Base-by-base conservation (phyloP, 2,797 vertebrate species). In the Natrix natrix region DNA sequence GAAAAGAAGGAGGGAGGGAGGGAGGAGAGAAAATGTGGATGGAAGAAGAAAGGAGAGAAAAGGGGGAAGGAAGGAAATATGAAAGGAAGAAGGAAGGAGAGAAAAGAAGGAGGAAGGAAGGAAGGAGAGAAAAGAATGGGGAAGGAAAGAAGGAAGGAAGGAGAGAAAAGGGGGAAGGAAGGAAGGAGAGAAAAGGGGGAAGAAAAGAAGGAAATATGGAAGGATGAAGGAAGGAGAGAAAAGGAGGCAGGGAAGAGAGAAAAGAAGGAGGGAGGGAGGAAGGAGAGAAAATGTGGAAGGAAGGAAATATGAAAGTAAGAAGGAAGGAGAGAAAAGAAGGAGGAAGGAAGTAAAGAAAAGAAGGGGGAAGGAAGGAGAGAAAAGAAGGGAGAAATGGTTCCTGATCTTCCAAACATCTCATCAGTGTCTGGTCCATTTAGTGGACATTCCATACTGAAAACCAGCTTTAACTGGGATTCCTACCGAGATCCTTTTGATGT, bases 261-360 rank as follows among this genome's bases (percentile, higher is more conserved):
- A 26, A 52, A 2, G 24, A 1, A 52, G 43, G 26, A 24, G 22
- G 37, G 12, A 26, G 4, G 13, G 28, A 66, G 26, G 1, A n/a
- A 14, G 12, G 28, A 11, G 6, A n/a, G 5, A 12, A 0, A 14
- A 1, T 4, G 1, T 16, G 11, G 48, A 26, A 32, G 2, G 63
- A 7, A 69, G 13, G 13, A 52, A 52, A 52, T 3, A 48, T 3
- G 60, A 26, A 63, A 20, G 5, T 26, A 32, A 2, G 60, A 26
- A 6, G 3, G 57, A 24, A 11, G 24, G 1, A 86, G 4, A 13
- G 83, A 54, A 54, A 8, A 7, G 4, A 2, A 1, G 83, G 14
- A 4, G 22, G 8, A 54, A 6, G 11, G 4, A 52, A 12, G 48
- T 11, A 52, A 12, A 22, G 48, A 24, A 86, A 10, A 12, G 8